These are phyloP conservation scores for Falco punctatus DNA, from an alignment of 2,113 vertebrate species.

Conservation along the genomic window DNA sequence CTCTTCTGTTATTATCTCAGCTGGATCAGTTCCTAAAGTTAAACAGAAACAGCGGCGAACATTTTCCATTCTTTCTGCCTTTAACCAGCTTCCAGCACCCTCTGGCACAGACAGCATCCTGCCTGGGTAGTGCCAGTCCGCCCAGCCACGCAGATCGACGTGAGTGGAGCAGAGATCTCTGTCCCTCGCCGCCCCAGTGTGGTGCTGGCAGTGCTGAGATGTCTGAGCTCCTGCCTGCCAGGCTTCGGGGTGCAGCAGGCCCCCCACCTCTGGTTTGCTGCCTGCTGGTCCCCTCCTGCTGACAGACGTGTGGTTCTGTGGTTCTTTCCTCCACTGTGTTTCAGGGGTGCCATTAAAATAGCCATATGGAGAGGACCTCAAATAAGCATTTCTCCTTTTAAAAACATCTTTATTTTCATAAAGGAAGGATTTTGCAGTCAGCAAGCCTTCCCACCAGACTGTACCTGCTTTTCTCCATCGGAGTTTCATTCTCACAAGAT, in stretches of 20 bases:
- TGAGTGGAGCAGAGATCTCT: background rate
- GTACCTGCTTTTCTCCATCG: background rate
- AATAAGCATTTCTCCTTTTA: background rate
- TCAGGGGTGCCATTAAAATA: background rate
- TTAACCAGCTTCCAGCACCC: background rate
- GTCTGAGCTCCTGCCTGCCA: background rate
- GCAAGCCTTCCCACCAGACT: background rate
- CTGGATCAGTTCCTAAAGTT: slow-evolving; percentile 64
- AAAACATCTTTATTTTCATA: background rate
- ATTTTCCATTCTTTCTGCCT: slow-evolving; percentile 60
- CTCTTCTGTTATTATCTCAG: slow-evolving; percentile 66
- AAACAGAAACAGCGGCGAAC: slow-evolving; percentile 64
- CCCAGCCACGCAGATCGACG: background rate
- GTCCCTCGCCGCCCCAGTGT: rapidly evolving
- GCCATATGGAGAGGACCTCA: background rate
- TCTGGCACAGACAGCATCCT: background rate
- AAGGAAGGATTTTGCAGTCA: background rate
- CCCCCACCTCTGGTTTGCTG: background rate
- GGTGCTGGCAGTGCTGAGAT: background rate
- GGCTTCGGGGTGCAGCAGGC: background rate
- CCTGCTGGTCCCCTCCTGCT: background rate
- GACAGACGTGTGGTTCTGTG: background rate
- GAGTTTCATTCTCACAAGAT: background rate
- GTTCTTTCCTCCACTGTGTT: background rate
- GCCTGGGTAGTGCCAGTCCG: background rate